phyloP scores from a whole-genome alignment of 2,888 invertebrate species.

The Campoletis raptor region DNA sequence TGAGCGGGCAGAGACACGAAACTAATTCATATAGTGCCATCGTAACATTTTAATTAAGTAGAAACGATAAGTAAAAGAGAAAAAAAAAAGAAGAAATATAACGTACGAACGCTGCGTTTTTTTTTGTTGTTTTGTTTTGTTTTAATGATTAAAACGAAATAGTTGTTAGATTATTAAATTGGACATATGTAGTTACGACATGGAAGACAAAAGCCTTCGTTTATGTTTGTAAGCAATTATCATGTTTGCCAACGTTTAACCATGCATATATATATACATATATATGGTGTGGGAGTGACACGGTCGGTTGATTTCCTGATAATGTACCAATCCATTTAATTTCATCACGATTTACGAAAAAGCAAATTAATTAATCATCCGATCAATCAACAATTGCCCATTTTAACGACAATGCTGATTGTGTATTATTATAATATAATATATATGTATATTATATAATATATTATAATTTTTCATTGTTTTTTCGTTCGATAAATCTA shows the following conservation, averaged over 20 bases:
- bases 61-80: conserved; percentile 24
- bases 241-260: conserved; percentile 65
- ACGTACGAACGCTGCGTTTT: conserved; percentile 7
- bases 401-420: conserved; percentile 68
- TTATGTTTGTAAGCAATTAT: conserved; percentile 75
- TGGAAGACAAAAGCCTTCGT: conserved; percentile 79
- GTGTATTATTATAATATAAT: conserved; percentile 48
- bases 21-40: conserved; percentile 84
- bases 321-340: conserved; percentile 50
- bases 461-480: conserved; percentile 34
- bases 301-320: conserved; percentile 64
- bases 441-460: conserved; percentile 63
- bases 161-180: conserved; percentile 65
- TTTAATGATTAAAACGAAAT: conserved; percentile 37
- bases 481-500: conserved; percentile 36
- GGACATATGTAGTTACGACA: conserved; percentile 73
- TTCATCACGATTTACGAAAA: conserved; percentile 41
- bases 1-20: conserved; percentile 71
- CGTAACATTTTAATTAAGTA: conserved; percentile 81
- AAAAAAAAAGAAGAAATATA: conserved; percentile 49
- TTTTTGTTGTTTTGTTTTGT: conserved; percentile 52
- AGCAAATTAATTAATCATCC: conserved; percentile 51
- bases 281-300: conserved; percentile 49
- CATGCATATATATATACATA: conserved; percentile 42
- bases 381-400: conserved; percentile 70